A percentile compares a stretch with the other conserved stretches of the same genome.
These are phyloP conservation scores for Apodemia zela DNA, from an alignment of 2,888 invertebrate genomes.

Conservation along the genomic window DNA sequence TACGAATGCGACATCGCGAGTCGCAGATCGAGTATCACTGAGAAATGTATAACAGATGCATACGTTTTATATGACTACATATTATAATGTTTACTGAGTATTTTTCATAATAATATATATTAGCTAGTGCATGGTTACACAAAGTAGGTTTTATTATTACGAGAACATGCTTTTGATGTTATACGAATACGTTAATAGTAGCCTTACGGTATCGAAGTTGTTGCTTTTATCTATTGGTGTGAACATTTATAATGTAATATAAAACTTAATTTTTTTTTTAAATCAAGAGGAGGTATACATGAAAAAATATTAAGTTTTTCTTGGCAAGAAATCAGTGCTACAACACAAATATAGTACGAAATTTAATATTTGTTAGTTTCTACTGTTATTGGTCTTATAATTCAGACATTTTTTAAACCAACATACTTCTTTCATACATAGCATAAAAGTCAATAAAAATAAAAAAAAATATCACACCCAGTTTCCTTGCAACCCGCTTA, in stretches of 20 bases:
- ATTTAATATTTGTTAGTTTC: too few species aligned
- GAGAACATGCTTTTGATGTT: conserved; percentile 58
- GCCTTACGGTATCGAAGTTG: conserved; percentile 43
- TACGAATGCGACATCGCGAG: conserved; percentile 16
- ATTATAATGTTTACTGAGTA: conserved; percentile 39
- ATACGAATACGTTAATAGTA: conserved; percentile 43
- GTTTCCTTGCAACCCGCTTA: too few species aligned
- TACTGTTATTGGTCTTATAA: too few species aligned
- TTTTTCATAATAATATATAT: conserved; percentile 44
- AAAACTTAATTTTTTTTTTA: too few species aligned
- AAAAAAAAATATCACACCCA: too few species aligned
- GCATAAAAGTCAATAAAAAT: too few species aligned
- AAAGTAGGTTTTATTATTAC: conserved; percentile 43
- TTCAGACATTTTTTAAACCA: too few species aligned
- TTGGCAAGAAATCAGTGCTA: too few species aligned
- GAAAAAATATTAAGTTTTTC: too few species aligned
- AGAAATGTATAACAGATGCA: conserved; percentile 30
- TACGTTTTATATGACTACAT: conserved; percentile 37
- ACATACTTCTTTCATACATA: too few species aligned
- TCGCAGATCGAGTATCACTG: not conserved
- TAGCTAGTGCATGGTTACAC: conserved; percentile 46
- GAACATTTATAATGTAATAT: not conserved
- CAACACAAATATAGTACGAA: too few species aligned
- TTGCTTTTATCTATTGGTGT: conserved; percentile 44
- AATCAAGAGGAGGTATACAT: too few species aligned